Evolutionary conservation across 2,888 invertebrate species (phyloP), one percentile per base, ranked within the genome.

Genomic region (Eumerus sabulonum): DNA sequence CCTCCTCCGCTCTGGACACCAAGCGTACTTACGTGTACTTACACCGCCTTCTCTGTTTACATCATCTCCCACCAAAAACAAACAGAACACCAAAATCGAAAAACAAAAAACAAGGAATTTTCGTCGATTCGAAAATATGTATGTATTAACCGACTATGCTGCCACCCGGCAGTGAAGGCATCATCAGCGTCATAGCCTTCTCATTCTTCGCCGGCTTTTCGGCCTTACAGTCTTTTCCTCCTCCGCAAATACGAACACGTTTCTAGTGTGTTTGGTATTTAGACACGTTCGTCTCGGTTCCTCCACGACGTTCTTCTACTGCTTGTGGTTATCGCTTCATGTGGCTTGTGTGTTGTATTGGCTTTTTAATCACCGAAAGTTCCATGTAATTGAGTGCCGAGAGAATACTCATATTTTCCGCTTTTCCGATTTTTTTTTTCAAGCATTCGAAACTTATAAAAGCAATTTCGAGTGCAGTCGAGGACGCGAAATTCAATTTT

Each of bases 351-450:
- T 66, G 50, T 60, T 18, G 44, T 50, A 56, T 51, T 54, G 42
- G 60, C 18, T 18, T 57, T 70, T 76, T 76, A 76, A 70, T 64
- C 38, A 76, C 64, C 76, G 9, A 60, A 19, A 44, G 50, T 67
- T 71, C 56, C 53, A 19, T 44, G 35, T 53, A 42, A 66, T 48
- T 44, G 36, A 50, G 3, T 27, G 27, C 27, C 7, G n/a, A 27
- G 27, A 27, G 27, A 27, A 27, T 27, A 4, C 7, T 27, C 27
- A 7, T 4, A 4, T 27, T 27, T 27, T 27, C 27, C 3, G 27
- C 7, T 27, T 27, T 27, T 27, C n/a, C n/a, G n/a, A 27, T 27
- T 27, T 27, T 27, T 27, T 27, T 27, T 27, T 2, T 27, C 3
- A 27, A 27, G 27, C 27, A 27, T 27, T 7, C 40, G 56, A 45